A percentile compares a stretch with the other conserved stretches of the same genome.
Conservation (phyloP, 2,113 vertebrate genomes). For the Bubalus kerabau region DNA sequence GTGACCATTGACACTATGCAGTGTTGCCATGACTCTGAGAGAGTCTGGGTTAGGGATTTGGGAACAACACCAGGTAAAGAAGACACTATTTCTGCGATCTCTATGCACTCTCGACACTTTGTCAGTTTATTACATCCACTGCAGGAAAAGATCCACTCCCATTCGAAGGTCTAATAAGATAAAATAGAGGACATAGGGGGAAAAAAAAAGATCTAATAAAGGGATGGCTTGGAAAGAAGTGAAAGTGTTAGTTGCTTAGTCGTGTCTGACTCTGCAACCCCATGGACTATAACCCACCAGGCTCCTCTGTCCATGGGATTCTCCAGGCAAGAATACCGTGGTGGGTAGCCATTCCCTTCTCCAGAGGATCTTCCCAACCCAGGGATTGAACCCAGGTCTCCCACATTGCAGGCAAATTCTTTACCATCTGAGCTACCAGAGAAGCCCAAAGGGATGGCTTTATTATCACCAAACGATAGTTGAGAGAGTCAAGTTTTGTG, state of each 20-base stretch:
- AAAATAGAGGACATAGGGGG: neutral
- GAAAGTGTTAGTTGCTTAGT: neutral
- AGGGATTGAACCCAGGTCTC: neutral
- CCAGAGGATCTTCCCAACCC: neutral
- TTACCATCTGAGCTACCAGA: neutral
- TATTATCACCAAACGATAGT: neutral
- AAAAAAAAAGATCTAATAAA: neutral
- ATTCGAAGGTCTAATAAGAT: neutral
- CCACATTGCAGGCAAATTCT: neutral
- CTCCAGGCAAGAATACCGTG: neutral
- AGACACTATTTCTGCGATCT: accelerated
- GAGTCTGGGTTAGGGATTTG: neutral
- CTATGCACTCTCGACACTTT: neutral
- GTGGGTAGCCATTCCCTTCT: neutral
- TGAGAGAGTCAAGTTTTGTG: neutral
- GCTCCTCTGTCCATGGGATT: neutral
- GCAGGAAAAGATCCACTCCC: neutral
- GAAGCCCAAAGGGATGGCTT: neutral
- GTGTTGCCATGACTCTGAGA: neutral
- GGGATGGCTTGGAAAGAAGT: neutral
- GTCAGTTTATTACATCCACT: neutral
- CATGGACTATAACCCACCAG: neutral
- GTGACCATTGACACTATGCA: neutral
- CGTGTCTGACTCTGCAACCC: neutral
- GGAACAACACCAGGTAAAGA: neutral